phyloP scores from a whole-genome alignment of 2,113 vertebrate genomes.

The Cyphotilapia sp. region DNA sequence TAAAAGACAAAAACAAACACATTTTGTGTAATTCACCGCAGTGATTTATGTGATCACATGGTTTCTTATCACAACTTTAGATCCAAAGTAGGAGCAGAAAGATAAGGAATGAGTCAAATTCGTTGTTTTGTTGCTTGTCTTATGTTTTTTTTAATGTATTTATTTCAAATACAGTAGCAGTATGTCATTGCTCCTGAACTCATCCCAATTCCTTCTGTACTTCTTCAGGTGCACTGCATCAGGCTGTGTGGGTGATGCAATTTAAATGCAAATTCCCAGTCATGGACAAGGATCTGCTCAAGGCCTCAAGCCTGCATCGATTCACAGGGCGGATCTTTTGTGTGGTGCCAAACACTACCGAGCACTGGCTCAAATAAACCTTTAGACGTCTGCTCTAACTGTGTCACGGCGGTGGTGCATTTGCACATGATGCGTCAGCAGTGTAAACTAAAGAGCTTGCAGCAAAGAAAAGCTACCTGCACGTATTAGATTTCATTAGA shows the following conservation, averaged over 20 bases:
- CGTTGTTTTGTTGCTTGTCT: neutral
- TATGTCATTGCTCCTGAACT: constrained; percentile 2
- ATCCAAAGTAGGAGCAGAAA: neutral
- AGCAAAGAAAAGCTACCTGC: neutral
- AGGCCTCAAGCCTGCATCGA: constrained; percentile 37
- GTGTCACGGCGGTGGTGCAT: neutral
- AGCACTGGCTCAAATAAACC: neutral
- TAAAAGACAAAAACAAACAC: neutral
- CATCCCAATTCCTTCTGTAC: neutral
- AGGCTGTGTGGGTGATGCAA: constrained; percentile 47
- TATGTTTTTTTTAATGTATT: neutral
- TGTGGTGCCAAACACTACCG: neutral
- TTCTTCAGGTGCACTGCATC: constrained; percentile 36
- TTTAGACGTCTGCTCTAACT: neutral
- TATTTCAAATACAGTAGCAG: neutral
- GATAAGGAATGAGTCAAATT: neutral
- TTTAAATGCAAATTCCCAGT: constrained; percentile 71
- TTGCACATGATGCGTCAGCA: neutral
- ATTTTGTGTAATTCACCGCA: neutral
- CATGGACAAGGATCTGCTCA: constrained; percentile 34
- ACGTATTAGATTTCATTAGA: neutral
- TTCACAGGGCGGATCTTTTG: constrained; percentile 19
- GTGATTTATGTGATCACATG: neutral
- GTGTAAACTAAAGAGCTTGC: neutral
- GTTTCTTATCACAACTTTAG: neutral